These are phyloP conservation scores for Pocillopora grandis DNA, from an alignment of 92 coral and sea anemone genomes.

Conservation along the genomic window DNA sequence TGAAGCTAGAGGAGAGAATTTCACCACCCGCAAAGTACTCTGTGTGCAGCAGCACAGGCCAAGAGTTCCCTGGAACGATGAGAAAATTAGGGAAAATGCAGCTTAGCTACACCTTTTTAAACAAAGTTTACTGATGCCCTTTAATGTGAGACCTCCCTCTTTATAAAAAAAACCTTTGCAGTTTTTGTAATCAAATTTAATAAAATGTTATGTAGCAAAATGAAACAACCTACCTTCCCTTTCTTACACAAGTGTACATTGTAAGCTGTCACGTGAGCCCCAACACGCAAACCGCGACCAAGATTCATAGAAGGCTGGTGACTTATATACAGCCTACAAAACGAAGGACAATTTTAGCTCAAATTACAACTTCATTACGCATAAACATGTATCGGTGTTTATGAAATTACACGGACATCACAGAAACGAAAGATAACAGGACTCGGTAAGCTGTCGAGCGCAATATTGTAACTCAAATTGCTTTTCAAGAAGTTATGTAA, in stretches of 20 bases:
- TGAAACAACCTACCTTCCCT: constrained; percentile 63
- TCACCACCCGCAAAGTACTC: constrained; percentile 64
- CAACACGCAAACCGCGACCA: constrained; percentile 86
- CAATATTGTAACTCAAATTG: neutral
- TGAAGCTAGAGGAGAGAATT: constrained; percentile 71
- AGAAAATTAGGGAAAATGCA: neutral
- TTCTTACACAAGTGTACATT: constrained; percentile 82
- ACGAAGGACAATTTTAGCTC: neutral
- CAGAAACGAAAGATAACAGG: too few species aligned
- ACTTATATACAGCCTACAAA: constrained; percentile 65
- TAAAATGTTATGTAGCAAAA: too few species aligned
- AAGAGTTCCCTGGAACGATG: constrained; percentile 58
- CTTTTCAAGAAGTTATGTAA: neutral
- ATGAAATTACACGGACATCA: too few species aligned
- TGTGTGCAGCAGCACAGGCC: constrained; percentile 87
- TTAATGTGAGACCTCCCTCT: neutral
- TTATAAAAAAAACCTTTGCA: neutral
- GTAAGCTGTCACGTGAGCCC: constrained; percentile 68
- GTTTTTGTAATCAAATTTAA: neutral
- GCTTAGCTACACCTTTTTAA: too few species aligned
- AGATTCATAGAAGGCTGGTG: constrained; percentile 80
- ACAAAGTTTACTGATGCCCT: too few species aligned
- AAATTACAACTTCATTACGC: too few species aligned
- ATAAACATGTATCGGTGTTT: too few species aligned
- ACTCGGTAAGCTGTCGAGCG: too few species aligned